These are phyloP conservation scores for Piezodorus guildinii DNA, from an alignment of 1,140 invertebrate genomes.

Conservation along the genomic window DNA sequence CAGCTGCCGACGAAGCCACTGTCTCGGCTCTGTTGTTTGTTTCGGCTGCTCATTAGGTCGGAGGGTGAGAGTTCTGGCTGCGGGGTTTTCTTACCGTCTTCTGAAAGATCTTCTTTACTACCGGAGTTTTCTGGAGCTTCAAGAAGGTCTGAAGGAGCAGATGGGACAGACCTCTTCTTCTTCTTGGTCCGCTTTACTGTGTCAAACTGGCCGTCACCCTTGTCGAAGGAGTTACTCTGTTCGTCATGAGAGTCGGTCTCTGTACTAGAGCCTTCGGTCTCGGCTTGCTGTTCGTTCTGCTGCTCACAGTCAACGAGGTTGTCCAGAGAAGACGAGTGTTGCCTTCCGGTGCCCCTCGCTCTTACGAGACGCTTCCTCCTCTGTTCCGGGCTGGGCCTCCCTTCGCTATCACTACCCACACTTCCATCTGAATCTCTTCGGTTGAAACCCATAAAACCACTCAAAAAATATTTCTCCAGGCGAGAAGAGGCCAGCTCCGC, in stretches of 20 bases:
- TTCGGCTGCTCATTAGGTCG: slow-evolving; percentile 30
- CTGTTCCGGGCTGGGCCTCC: slow-evolving; percentile 70
- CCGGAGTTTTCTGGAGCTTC: slow-evolving; percentile 37
- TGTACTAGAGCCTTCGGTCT: slow-evolving; percentile 56
- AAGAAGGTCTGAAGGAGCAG: slow-evolving; percentile 32
- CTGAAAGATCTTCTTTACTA: slow-evolving; percentile 37
- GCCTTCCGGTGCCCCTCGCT: slow-evolving; percentile 63
- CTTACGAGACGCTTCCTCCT: slow-evolving; percentile 63
- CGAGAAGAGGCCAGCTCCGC: slow-evolving; percentile 71
- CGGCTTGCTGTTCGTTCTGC: slow-evolving; percentile 37
- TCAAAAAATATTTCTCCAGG: slow-evolving; percentile 81
- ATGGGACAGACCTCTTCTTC: slow-evolving; percentile 37
- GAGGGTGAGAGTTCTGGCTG: slow-evolving; percentile 37
- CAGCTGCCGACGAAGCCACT: slow-evolving; percentile 80
- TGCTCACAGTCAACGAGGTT: slow-evolving; percentile 45
- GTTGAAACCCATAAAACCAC: slow-evolving; percentile 69
- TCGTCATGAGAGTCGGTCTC: slow-evolving; percentile 69
- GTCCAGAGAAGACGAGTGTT: slow-evolving; percentile 65
- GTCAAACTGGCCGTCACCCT: slow-evolving; percentile 59
- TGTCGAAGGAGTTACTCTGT: slow-evolving; percentile 45
- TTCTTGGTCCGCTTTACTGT: slow-evolving; percentile 75
- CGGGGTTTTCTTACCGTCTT: slow-evolving; percentile 42
- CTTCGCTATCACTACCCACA: slow-evolving; percentile 68
- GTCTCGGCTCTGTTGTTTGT: slow-evolving; percentile 68
- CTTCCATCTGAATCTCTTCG: slow-evolving; percentile 70